Conservation (phyloP, 2,113 vertebrate genomes). For the Hiodon alosoides region DNA sequence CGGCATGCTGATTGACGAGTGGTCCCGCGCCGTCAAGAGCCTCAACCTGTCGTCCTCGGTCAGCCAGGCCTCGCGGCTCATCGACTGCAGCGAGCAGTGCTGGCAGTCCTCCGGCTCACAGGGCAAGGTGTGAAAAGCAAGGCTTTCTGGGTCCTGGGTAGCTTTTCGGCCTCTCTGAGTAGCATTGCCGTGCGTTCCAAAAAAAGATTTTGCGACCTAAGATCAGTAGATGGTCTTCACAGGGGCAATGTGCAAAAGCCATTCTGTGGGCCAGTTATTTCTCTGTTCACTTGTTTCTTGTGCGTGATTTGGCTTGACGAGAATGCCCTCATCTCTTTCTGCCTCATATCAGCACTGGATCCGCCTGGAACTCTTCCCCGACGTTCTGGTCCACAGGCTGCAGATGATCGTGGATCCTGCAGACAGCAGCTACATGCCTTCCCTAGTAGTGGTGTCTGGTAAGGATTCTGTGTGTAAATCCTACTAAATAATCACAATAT, state of each 20-base stretch:
- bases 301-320: not conserved
- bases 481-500: not conserved
- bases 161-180: not conserved
- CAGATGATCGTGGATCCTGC: slow-evolving; percentile 95
- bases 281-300: not conserved
- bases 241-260: no score
- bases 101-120: slow-evolving; percentile 98
- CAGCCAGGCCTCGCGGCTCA: slow-evolving; percentile 87
- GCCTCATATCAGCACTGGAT: slow-evolving; percentile 84
- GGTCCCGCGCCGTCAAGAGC: slow-evolving; percentile 90
- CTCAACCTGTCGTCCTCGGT: slow-evolving; percentile 87
- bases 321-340: not conserved
- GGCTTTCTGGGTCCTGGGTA: not conserved
- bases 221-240: no score
- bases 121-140: slow-evolving; percentile 73
- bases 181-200: not conserved
- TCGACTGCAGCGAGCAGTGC: slow-evolving; percentile 87
- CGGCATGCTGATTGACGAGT: slow-evolving; percentile 91
- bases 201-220: no score
- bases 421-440: slow-evolving; percentile 99
- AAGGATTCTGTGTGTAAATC: slow-evolving; percentile 14
- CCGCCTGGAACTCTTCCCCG: slow-evolving; percentile 90
- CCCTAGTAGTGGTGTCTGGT: slow-evolving; percentile 95
- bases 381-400: slow-evolving; percentile 87
- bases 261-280: not conserved